These are phyloP conservation scores for Adelosebastes latens DNA, from an alignment of 2,797 vertebrate genomes.

Conservation along the genomic window DNA sequence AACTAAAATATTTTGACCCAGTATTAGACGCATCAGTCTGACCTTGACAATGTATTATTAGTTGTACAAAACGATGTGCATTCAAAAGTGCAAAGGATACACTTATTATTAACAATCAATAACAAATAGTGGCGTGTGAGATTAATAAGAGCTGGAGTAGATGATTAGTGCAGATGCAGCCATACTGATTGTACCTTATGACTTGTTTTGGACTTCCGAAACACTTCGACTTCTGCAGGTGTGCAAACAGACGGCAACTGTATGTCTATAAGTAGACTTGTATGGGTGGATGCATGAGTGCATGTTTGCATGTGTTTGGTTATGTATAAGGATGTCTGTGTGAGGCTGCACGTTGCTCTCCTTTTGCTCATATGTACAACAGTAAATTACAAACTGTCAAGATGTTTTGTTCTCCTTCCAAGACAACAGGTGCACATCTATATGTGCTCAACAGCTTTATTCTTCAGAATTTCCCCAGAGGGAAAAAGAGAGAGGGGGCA, in stretches of 20 bases:
- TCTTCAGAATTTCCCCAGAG: conserved; percentile 54
- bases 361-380: not conserved
- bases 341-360: not conserved
- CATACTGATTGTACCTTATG: not conserved
- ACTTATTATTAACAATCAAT: not conserved
- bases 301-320: conserved; percentile 1
- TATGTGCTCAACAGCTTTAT: conserved; percentile 34
- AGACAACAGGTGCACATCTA: conserved; percentile 62
- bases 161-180: not conserved
- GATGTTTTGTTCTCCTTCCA: conserved; percentile 30
- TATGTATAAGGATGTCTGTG: not conserved
- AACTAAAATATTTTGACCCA: not conserved
- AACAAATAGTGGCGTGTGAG: not conserved
- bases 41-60: not conserved
- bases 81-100: not conserved
- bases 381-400: not conserved
- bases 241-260: not conserved
- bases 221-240: too few species aligned
- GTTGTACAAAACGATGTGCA: not conserved
- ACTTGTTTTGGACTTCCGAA: not conserved
- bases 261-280: not conserved
- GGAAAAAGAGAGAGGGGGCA: not conserved
- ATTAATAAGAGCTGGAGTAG: not conserved
- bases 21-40: not conserved
- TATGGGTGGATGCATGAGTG: not conserved